Evolutionary conservation across 2,888 invertebrate species (phyloP).

Genomic region (Harmothoe impar): DNA sequence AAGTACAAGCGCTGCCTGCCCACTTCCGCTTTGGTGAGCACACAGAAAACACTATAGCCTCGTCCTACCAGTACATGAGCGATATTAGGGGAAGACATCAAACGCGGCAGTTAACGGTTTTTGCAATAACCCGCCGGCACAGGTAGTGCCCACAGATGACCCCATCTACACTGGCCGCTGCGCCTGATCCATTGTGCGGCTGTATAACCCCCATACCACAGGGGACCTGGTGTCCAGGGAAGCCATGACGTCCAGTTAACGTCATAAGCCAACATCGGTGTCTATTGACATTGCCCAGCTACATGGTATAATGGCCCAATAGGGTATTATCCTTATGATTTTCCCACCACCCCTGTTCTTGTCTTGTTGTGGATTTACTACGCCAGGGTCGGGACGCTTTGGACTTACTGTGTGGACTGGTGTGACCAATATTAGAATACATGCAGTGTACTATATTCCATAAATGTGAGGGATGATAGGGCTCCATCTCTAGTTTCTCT

Average conservation of each 20-base stretch:
- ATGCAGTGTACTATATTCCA: no score
- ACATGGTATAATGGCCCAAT: neutral
- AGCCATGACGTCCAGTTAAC: neutral
- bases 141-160: neutral
- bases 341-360: neutral
- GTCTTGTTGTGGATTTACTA: neutral
- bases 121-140: neutral
- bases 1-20: neutral
- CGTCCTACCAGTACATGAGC: neutral
- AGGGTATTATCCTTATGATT: neutral
- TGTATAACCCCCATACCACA: neutral
- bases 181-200: no score
- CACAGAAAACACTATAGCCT: conserved; percentile 22
- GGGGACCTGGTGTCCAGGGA: neutral
- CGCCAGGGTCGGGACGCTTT: neutral
- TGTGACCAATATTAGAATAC: no score
- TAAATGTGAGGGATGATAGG: no score
- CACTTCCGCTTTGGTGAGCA: conserved; percentile 26
- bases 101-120: conserved; percentile 31
- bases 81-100: conserved; percentile 29
- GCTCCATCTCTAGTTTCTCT: no score
- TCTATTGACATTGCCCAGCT: neutral
- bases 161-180: conserved; percentile 1
- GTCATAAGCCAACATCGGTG: neutral
- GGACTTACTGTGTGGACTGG: neutral